Evolutionary conservation across 2,113 vertebrate genomes (phyloP).

Genomic region (Dipodomys spectabilis): DNA sequence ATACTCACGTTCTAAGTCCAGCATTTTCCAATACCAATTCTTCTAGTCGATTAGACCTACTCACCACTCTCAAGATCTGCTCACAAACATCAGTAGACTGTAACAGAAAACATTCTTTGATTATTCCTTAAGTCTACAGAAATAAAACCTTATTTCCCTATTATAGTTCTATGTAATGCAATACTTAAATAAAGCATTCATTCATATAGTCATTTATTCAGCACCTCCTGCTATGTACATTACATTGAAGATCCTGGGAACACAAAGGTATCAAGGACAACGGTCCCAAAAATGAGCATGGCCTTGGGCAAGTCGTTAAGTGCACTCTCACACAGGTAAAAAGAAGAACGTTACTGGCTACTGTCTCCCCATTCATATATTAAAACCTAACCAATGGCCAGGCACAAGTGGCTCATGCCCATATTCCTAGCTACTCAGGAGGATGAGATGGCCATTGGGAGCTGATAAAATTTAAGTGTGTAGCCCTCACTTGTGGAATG

Average conservation of each 20-base stretch:
- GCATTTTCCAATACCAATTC: conserved; percentile 97
- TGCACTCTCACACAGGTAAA: too few species aligned
- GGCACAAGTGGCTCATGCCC: too few species aligned
- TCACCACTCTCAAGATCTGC: conserved; percentile 95
- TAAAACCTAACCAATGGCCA: too few species aligned
- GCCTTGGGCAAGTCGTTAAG: too few species aligned
- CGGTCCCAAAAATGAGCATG: too few species aligned
- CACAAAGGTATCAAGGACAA: background rate
- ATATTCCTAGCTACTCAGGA: too few species aligned
- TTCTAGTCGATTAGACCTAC: conserved; percentile 94
- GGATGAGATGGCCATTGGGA: background rate
- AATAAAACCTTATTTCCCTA: background rate
- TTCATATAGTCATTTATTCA: background rate
- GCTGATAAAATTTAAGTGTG: too few species aligned
- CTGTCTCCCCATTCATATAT: background rate
- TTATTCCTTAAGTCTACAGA: background rate
- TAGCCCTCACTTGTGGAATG: too few species aligned
- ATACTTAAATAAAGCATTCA: background rate
- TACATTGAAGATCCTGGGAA: background rate
- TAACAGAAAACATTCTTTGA: conserved; percentile 49
- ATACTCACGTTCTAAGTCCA: conserved; percentile 95
- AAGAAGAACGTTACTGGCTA: background rate
- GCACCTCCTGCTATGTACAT: rapidly evolving
- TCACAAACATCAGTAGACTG: conserved; percentile 97
- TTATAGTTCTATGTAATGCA: background rate